Percentiles rank a stretch among this genome's conserved stretches.
phyloP scores from a whole-genome alignment of 2,797 vertebrate species.

The Enteromius trimaculatus region DNA sequence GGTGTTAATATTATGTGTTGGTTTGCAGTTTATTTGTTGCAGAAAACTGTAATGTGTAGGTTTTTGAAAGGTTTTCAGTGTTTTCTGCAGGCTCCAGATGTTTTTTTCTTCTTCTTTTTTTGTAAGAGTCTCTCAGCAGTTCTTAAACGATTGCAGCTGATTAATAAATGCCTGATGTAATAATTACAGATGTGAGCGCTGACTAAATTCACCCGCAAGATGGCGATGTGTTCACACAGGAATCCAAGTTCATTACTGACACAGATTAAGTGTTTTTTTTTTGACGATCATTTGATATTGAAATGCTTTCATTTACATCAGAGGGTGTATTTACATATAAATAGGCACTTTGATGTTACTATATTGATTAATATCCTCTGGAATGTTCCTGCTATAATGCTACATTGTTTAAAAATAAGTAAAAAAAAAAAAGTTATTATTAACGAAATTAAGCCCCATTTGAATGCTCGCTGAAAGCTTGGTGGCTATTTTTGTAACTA shows the following conservation, averaged over 20 bases:
- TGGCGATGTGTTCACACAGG: conserved; percentile 38
- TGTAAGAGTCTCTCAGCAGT: neutral
- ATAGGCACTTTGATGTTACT: neutral
- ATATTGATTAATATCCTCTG: neutral
- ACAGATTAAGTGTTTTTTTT: neutral
- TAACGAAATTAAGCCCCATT: neutral
- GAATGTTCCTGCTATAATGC: conserved; percentile 1
- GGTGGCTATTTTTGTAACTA: conserved; percentile 9
- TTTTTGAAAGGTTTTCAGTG: neutral
- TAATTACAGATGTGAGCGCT: neutral
- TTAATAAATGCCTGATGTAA: neutral
- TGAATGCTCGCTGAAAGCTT: conserved; percentile 26
- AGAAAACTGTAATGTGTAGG: neutral
- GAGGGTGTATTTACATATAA: neutral
- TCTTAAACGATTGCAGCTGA: neutral
- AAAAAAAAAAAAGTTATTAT: neutral
- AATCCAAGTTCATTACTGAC: neutral
- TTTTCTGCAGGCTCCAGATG: neutral
- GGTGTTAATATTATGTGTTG: neutral
- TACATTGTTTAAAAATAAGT: conserved; percentile 19
- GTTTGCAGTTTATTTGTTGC: neutral
- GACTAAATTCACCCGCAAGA: conserved; percentile 42
- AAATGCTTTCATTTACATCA: conserved; percentile 15
- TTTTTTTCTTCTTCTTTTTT: no score
- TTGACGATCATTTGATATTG: conserved; percentile 4